Evolutionary conservation across 2,888 invertebrate genomes (phyloP), one percentile per base, ranked within the genome.

Genomic region (Gymnosoma rotundatum): DNA sequence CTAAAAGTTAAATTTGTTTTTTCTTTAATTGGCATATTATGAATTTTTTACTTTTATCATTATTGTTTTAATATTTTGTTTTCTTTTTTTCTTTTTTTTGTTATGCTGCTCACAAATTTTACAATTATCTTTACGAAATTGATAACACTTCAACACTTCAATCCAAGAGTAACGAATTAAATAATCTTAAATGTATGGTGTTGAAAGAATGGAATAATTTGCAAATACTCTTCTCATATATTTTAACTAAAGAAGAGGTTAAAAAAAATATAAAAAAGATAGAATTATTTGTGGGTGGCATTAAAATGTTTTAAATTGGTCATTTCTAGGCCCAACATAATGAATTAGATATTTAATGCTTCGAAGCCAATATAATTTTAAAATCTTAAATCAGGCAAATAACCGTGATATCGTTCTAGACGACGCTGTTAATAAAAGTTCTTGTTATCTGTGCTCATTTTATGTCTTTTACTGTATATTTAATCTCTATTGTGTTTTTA

Each of bases 71-170:
- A 32, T 8, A 42, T 69, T 70, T 42, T 48, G 6, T 32, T 32
- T 32, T 32, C 32, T 32, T 32, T 25, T 25, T 25, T 25, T n/a
- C n/a, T n/a, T 1, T 25, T 25, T 63, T 61, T 25, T 67, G 36
- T 78, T 78, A 73, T 78, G 73, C 67, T 83, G 16, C 58, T 58
- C 70, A 63, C 36, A 63, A 56, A 58, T 54, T 66, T 76, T 72
- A 67, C 64, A 82, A 50, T 66, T 66, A 83, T 83, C 73, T 80
- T 36, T 67, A 58, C 21, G 50, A 73, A 78, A 50, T 69, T 78
- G 83, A 83, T 83, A 83, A 83, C 67, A 78, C 56, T 73, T 20
- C 60, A 66, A 38, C 45, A 66, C 48, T 78, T 67, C 60, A 72
- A 58, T 61, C n/a, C 14, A 48, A 45, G n/a, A 21, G 25, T 63